A percentile compares a stretch with the other conserved stretches of the same genome.
Conservation (phyloP, 2,797 vertebrate genomes). For the Cyprinella venusta region DNA sequence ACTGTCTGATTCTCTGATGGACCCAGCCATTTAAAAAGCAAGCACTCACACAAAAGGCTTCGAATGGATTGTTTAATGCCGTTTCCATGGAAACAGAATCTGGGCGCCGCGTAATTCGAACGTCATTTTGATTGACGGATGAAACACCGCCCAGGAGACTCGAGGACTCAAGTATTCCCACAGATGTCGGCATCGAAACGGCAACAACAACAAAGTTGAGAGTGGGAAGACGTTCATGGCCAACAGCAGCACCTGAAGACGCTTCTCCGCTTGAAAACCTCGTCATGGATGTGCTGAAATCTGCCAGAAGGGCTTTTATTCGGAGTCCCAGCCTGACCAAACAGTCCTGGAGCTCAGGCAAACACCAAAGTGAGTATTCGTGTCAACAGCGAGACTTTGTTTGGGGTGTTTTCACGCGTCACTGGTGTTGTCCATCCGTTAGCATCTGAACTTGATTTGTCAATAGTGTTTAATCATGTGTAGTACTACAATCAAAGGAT, state of each 20-base stretch:
- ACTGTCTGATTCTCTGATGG: background rate
- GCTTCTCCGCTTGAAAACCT: slow-evolving; percentile 4
- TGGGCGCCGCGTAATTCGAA: background rate
- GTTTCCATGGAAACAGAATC: slow-evolving; percentile 24
- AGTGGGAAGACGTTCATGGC: slow-evolving; percentile 11
- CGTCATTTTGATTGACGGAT: slow-evolving; percentile 40
- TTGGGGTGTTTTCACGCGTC: background rate
- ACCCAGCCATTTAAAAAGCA: background rate
- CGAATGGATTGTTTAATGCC: background rate
- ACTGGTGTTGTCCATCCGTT: background rate
- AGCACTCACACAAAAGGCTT: background rate
- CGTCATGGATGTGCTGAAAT: slow-evolving; percentile 83
- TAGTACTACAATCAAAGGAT: background rate
- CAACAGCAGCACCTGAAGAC: slow-evolving; percentile 16
- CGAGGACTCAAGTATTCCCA: slow-evolving; percentile 42
- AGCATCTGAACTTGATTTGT: background rate
- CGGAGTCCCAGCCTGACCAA: slow-evolving; percentile 83
- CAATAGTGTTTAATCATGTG: background rate
- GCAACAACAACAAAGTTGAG: slow-evolving; percentile 43
- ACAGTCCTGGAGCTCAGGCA: slow-evolving; percentile 77
- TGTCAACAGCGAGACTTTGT: background rate
- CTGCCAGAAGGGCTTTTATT: slow-evolving; percentile 82
- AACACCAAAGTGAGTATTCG: slow-evolving; percentile 81
- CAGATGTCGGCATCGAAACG: slow-evolving; percentile 51
- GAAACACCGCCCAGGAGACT: slow-evolving; percentile 56